These are phyloP conservation scores for Diaphora mendica DNA, from an alignment of 2,888 invertebrate species.

Conservation along the genomic window DNA sequence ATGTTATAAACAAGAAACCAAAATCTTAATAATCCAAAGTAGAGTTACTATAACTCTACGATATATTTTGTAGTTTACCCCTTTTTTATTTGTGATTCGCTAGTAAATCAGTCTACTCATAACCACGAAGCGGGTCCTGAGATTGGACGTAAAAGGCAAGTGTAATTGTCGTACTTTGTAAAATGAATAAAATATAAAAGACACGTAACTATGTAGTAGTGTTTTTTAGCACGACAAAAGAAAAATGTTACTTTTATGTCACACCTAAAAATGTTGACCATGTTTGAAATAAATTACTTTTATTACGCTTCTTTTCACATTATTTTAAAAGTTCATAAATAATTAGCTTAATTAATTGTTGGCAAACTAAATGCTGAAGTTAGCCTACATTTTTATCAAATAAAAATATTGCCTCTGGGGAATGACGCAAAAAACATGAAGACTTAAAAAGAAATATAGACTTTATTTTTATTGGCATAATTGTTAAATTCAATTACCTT, in stretches of 20 bases:
- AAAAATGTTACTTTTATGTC: not conserved
- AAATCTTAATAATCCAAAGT: no score
- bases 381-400: conserved; percentile 31
- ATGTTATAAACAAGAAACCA: no score
- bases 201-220: not conserved
- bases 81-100: no score
- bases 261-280: not conserved
- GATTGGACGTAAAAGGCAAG: no score
- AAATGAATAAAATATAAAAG: no score
- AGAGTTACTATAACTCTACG: not conserved
- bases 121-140: no score
- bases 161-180: not conserved
- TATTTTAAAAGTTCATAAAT: conserved; percentile 4
- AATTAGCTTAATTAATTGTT: conserved; percentile 15
- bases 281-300: not conserved
- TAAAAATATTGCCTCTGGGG: conserved; percentile 36
- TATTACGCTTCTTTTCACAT: not conserved
- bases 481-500: conserved; percentile 52
- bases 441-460: conserved; percentile 38
- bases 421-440: conserved; percentile 27
- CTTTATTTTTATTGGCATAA: conserved; percentile 39
- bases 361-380: conserved; percentile 17
- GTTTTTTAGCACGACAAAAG: not conserved
- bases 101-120: no score
- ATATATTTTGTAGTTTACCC: not conserved